A percentile compares a stretch with the other conserved stretches of the same genome.
Conservation (phyloP, 2,888 invertebrate species). For the Rhodophaea formosa region DNA sequence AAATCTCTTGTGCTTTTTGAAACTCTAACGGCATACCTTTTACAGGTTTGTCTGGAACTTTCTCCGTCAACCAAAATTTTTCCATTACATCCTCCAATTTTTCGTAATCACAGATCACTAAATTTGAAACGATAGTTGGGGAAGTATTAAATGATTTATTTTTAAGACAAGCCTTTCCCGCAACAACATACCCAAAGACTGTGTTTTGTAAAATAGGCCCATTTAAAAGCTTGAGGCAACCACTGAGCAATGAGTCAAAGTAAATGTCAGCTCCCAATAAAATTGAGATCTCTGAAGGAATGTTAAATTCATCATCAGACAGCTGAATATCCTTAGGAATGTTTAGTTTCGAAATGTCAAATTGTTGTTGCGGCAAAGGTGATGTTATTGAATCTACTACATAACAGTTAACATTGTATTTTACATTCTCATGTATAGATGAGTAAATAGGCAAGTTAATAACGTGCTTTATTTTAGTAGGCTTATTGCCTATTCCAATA, state of each 20-base stretch:
- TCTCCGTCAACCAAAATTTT: slow-evolving; percentile 29
- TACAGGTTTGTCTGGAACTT: background rate
- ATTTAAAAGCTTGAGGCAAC: background rate
- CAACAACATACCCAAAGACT: background rate
- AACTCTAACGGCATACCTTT: background rate
- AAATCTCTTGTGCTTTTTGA: background rate
- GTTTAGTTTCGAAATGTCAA: background rate
- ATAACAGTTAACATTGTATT: slow-evolving; percentile 12
- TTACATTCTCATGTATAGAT: slow-evolving; percentile 14
- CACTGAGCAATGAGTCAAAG: slow-evolving; percentile 21
- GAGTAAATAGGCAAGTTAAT: slow-evolving; percentile 14
- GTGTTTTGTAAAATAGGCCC: background rate
- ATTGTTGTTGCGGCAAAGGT: background rate
- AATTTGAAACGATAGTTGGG: background rate
- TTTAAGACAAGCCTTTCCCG: background rate
- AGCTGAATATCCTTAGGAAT: background rate
- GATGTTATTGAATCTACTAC: slow-evolving; percentile 2
- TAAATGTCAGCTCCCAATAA: slow-evolving; percentile 26
- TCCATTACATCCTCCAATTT: slow-evolving; percentile 29
- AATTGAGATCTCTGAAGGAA: slow-evolving; percentile 22
- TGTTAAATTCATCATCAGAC: slow-evolving; percentile 7
- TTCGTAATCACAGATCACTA: background rate
- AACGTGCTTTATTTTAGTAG: slow-evolving; percentile 20
- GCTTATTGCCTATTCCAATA: slow-evolving; percentile 22
- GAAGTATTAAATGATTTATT: background rate